Percentiles rank a stretch among this genome's conserved stretches.
Evolutionary conservation across 2,113 vertebrate genomes (phyloP).

Genomic region (Loxodonta africana): DNA sequence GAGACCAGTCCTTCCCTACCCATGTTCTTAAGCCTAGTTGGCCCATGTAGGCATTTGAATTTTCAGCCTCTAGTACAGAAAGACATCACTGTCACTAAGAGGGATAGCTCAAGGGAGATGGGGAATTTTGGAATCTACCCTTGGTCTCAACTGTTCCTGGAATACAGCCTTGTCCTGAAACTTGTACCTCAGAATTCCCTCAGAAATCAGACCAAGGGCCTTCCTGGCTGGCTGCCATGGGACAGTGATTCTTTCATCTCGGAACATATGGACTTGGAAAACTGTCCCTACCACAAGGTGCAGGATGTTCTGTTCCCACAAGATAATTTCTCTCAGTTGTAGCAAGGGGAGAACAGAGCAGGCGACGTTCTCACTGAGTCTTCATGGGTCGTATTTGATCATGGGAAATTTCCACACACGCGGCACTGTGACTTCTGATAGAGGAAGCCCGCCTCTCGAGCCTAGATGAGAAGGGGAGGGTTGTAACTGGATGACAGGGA

Average conservation of each 20-base stretch:
- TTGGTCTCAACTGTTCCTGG: not conserved
- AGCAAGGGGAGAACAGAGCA: not conserved
- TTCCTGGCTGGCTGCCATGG: not conserved
- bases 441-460: not conserved
- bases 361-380: rapidly evolving
- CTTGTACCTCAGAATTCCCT: not conserved
- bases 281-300: not conserved
- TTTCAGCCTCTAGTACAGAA: not conserved
- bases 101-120: not conserved
- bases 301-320: not conserved
- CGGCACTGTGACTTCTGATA: not conserved
- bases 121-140: not conserved
- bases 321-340: not conserved
- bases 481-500: not conserved
- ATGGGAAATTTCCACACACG: rapidly evolving
- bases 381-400: rapidly evolving
- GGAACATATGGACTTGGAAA: not conserved
- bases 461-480: not conserved
- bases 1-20: not conserved
- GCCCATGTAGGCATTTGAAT: not conserved
- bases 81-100: rapidly evolving
- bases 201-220: not conserved
- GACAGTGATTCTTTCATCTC: not conserved
- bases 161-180: not conserved
- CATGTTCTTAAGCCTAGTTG: rapidly evolving